These are phyloP conservation scores for Samia ricini DNA, from an alignment of 1,140 invertebrate genomes.

Conservation along the genomic window DNA sequence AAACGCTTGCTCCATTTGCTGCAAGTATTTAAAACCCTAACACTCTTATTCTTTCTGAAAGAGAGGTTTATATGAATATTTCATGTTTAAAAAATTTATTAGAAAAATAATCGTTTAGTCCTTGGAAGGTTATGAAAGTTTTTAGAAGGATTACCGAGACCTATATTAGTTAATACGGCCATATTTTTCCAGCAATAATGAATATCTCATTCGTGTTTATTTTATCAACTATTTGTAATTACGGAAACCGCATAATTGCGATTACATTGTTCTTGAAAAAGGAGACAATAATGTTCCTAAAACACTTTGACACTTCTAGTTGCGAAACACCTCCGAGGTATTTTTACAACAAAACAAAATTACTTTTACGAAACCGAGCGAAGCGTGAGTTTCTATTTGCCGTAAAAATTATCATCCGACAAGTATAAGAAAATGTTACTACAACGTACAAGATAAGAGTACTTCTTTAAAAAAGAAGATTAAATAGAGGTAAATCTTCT, in stretches of 20 bases:
- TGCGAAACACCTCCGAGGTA: not conserved
- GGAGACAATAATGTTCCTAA: not conserved
- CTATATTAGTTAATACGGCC: not conserved
- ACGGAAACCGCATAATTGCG: slow-evolving; percentile 29
- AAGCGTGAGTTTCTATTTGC: not conserved
- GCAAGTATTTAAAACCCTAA: too few species aligned
- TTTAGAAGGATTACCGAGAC: not conserved
- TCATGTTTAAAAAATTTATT: too few species aligned
- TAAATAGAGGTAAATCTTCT: too few species aligned
- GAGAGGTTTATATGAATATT: too few species aligned
- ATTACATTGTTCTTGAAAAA: slow-evolving; percentile 19
- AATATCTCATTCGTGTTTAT: not conserved
- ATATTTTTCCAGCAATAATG: not conserved
- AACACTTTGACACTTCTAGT: not conserved
- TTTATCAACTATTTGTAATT: slow-evolving; percentile 7
- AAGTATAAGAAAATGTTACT: not conserved
- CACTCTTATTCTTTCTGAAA: too few species aligned
- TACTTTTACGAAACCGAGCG: not conserved
- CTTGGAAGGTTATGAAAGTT: not conserved
- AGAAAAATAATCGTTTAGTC: not conserved
- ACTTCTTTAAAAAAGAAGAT: too few species aligned
- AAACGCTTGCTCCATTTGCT: too few species aligned
- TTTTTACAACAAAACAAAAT: not conserved
- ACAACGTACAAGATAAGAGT: too few species aligned
- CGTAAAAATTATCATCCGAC: not conserved